phyloP scores from a whole-genome alignment of 2,113 vertebrate genomes.

The Bos taurus region DNA sequence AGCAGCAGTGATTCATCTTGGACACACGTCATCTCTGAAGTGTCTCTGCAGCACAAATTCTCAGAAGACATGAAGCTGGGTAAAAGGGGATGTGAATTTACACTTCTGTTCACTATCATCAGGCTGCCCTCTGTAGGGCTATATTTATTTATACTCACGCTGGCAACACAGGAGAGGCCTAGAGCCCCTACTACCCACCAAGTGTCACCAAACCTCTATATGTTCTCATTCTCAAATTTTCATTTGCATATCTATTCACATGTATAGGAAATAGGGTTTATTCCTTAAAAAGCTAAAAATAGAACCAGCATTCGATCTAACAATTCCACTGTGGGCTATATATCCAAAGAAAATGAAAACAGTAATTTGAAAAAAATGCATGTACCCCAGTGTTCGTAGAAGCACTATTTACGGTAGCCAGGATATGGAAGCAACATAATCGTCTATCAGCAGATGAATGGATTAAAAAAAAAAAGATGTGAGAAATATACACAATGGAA shows the following conservation, averaged over 20 bases:
- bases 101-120: not conserved
- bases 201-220: too few relatives aligned
- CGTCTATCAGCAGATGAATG: not conserved
- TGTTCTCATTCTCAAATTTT: not conserved
- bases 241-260: not conserved
- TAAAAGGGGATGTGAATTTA: not conserved
- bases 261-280: not conserved
- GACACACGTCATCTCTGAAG: not conserved
- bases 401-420: not conserved
- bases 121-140: not conserved
- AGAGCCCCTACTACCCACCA: accelerated
- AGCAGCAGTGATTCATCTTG: not conserved
- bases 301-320: not conserved
- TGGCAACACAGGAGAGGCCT: not conserved
- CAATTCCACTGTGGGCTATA: too few relatives aligned
- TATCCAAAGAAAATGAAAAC: not conserved
- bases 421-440: not conserved
- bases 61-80: not conserved
- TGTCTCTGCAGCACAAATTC: not conserved
- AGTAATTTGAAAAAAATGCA: not conserved
- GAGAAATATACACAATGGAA: not conserved
- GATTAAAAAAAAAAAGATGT: not conserved
- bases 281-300: not conserved
- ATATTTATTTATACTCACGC: not conserved
- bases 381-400: not conserved